Evolutionary conservation across 2,888 invertebrate species (phyloP).

Genomic region (Eremobia ochroleuca): DNA sequence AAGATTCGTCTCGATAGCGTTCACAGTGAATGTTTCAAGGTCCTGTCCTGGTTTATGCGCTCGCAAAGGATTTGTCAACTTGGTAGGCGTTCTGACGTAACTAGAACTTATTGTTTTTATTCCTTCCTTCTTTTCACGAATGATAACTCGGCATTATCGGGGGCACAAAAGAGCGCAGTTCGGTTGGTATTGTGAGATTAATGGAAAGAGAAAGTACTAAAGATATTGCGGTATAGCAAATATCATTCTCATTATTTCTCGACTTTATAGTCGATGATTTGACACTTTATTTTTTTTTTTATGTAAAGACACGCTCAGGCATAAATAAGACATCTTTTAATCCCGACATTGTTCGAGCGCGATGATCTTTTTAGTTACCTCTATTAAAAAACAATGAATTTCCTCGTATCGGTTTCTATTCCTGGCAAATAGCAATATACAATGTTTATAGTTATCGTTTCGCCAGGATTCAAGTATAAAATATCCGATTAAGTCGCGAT

Average conservation of each 20-base stretch:
- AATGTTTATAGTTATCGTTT: neutral
- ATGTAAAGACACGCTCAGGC: neutral
- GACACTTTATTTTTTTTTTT: neutral
- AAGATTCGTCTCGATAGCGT: conserved; percentile 88
- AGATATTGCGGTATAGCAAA: conserved; percentile 33
- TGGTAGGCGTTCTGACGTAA: conserved; percentile 87
- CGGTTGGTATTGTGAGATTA: conserved; percentile 9
- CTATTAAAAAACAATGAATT: neutral
- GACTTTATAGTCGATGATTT: neutral
- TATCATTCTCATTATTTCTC: conserved; percentile 14
- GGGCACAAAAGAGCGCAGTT: neutral
- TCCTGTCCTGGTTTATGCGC: conserved; percentile 87
- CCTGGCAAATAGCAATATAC: neutral
- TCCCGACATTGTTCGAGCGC: neutral
- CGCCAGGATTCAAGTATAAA: neutral
- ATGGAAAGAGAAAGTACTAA: conserved; percentile 44
- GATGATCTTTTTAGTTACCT: neutral
- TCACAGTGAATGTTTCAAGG: conserved; percentile 90
- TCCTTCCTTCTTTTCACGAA: conserved; percentile 58
- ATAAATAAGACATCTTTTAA: conserved; percentile 4
- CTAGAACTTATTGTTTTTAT: conserved; percentile 74
- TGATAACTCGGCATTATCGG: conserved; percentile 16
- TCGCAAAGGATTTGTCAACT: conserved; percentile 89
- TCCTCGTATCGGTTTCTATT: neutral
- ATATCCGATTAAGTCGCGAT: neutral